A percentile compares a stretch with the other conserved stretches of the same genome.
Conservation (phyloP, 2,797 vertebrate species). For the Tolypeutes matacus region DNA sequence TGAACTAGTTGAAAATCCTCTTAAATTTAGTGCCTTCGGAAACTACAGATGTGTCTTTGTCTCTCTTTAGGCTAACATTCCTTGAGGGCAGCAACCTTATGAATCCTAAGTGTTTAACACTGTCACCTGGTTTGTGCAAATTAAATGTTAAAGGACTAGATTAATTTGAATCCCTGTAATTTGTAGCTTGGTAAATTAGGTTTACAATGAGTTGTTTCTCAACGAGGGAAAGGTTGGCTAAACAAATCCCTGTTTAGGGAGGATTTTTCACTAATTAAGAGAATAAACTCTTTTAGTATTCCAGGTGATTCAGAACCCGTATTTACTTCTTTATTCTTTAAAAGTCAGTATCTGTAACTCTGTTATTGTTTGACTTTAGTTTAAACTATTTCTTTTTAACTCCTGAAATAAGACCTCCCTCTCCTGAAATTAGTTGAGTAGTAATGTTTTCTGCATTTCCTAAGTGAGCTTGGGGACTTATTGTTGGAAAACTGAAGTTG, state of each 20-base stretch:
- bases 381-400: background rate
- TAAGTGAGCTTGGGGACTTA: background rate
- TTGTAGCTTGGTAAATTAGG: slow-evolving; percentile 21
- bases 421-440: background rate
- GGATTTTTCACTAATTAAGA: slow-evolving; percentile 8
- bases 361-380: background rate
- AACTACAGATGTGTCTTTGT: background rate
- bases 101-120: background rate
- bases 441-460: background rate
- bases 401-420: background rate
- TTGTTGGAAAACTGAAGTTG: background rate
- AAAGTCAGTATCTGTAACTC: background rate
- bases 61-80: background rate
- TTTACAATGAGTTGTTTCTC: slow-evolving; percentile 26
- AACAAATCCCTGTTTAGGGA: background rate
- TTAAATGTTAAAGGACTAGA: slow-evolving; percentile 14
- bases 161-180: slow-evolving; percentile 27
- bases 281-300: background rate
- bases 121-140: background rate
- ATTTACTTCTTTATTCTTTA: background rate
- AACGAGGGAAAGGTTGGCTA: slow-evolving; percentile 17
- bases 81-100: background rate
- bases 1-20: background rate
- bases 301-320: background rate
- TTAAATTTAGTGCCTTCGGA: background rate